A percentile compares a stretch with the other conserved stretches of the same genome.
Evolutionary conservation across 2,113 vertebrate species (phyloP).

Genomic region (Stercorarius parasiticus): DNA sequence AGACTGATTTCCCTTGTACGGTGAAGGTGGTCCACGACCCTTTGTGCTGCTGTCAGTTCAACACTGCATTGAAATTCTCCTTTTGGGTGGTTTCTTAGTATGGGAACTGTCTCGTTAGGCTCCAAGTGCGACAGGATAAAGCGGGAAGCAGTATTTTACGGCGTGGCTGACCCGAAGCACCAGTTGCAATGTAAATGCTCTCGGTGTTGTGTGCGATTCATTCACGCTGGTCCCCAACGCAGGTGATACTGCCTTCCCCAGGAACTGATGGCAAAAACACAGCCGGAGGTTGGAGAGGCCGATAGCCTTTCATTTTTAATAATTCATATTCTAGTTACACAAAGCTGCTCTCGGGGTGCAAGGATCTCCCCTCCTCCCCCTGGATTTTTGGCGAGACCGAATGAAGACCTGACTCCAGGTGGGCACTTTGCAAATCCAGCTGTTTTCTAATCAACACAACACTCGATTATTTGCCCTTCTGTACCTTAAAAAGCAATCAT

Average conservation of each 20-base stretch:
- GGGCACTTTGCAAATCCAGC: neutral
- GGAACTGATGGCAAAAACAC: neutral
- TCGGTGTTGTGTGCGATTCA: neutral
- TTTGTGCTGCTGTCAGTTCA: neutral
- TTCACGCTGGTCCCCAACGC: neutral
- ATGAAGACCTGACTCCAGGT: neutral
- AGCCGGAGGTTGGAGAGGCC: neutral
- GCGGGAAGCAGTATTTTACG: neutral
- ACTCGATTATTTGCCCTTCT: neutral
- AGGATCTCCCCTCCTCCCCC: neutral
- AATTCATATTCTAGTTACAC: neutral
- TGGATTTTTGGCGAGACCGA: neutral
- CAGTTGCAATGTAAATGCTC: neutral
- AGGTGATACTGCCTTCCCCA: neutral
- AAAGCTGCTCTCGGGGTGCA: neutral
- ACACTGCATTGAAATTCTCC: neutral
- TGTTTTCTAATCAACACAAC: neutral
- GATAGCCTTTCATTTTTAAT: neutral
- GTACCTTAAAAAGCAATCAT: neutral
- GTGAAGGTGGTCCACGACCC: neutral
- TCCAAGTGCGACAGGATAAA: fast-evolving
- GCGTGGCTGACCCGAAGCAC: neutral
- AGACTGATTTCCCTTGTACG: neutral
- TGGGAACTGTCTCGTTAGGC: neutral
- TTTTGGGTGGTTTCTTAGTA: neutral